phyloP scores from a whole-genome alignment of 2,888 invertebrate species.

The Chrysolina oricalcia region DNA sequence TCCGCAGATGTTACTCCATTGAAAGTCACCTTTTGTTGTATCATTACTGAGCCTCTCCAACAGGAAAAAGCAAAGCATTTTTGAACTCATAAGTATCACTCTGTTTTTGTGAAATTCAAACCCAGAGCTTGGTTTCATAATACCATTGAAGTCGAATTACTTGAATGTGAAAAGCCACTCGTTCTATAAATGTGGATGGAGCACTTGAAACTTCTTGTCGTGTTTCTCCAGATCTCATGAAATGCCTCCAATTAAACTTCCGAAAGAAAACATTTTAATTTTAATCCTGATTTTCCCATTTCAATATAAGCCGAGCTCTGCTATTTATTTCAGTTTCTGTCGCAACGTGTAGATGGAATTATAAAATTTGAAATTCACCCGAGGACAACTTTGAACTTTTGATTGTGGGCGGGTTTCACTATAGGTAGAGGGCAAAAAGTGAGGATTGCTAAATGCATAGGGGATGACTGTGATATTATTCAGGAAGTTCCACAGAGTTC shows the following conservation, averaged over 20 bases:
- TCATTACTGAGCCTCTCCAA: too few relatives aligned
- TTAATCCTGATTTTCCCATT: not conserved
- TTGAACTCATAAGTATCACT: too few relatives aligned
- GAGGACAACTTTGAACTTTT: slow-evolving; percentile 27
- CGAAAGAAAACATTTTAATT: slow-evolving; percentile 24
- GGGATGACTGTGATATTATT: too few relatives aligned
- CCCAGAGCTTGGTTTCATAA: too few relatives aligned
- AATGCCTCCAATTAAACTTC: slow-evolving; percentile 19
- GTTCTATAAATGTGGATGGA: not conserved
- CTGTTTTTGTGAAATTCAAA: too few relatives aligned
- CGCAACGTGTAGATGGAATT: not conserved
- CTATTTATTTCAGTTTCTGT: slow-evolving; percentile 12
- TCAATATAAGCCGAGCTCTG: not conserved
- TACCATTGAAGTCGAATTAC: too few relatives aligned
- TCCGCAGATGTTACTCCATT: too few relatives aligned
- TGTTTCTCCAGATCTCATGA: not conserved
- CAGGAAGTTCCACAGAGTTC: too few relatives aligned
- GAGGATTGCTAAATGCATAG: too few relatives aligned
- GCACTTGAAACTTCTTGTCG: slow-evolving; percentile 1
- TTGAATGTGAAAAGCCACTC: not conserved
- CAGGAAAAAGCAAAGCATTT: too few relatives aligned
- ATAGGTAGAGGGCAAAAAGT: too few relatives aligned
- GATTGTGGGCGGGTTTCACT: slow-evolving; percentile 33
- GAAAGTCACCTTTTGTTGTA: too few relatives aligned
- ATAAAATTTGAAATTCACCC: slow-evolving; percentile 4